Base-by-base conservation (phyloP, 2,888 invertebrate species). In the Caenorhabditis macrosperma region DNA sequence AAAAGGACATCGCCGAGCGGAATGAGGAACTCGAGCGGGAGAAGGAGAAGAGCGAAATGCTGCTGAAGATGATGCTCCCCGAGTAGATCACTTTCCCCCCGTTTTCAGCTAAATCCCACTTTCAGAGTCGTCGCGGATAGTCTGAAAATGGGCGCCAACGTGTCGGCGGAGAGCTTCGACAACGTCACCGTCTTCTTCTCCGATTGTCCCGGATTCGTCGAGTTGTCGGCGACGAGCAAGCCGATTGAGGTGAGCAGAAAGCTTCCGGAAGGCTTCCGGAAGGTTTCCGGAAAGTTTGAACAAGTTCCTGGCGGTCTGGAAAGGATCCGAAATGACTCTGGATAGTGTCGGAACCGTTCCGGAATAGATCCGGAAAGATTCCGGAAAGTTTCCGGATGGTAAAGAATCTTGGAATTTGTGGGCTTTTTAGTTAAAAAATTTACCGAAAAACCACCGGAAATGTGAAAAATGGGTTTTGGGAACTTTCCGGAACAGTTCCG, bases 21-120 rank as follows among this genome's bases (percentile, higher is more conserved):
- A 85, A 82, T 55, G 95, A 95, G 91, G 95, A 96, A 91, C 92
- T 97, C 72, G 95, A 95, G 87, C 96, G 96, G 91, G 97, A 97
- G 92, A 97, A 97, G 91, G 95, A 96, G 92, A 97, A 96, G 93
- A 96, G 96, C 88, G 96, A 97, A 90, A 95, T 78, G 71, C 52
- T 86, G 0, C 78, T 86, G 20, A 79, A 77, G 52, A 85, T 85
- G 83, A 85, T 85, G 85, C 59, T 85, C 6, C 85, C 85, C 2
- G 74, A 67, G 85, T 85, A 10, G 61, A 69, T 26, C 3, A 17
- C 12, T n/a, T n/a, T n/a, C n/a, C n/a, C n/a, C n/a, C n/a, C n/a
- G n/a, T n/a, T n/a, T n/a, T n/a, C n/a, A n/a, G n/a, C n/a, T n/a
- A n/a, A n/a, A 38, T 10, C 1, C n/a, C 3, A 24, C 17, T 75